These are phyloP conservation scores for Leptobrachium leishanense DNA, from an alignment of 2,113 vertebrate species.

Conservation along the genomic window DNA sequence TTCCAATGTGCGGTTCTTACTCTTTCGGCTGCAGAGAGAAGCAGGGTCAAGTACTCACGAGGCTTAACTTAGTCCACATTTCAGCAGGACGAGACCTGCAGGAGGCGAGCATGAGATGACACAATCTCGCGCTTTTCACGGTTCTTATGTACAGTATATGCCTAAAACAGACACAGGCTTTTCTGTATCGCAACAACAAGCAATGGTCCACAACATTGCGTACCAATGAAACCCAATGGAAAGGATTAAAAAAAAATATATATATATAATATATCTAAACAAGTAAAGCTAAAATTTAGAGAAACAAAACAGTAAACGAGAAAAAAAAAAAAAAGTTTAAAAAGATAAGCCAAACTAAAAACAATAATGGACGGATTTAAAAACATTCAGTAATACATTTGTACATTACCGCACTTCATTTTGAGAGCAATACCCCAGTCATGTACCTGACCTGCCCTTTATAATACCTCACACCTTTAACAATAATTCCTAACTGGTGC, in stretches of 20 bases:
- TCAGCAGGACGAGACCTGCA: slow-evolving; percentile 99
- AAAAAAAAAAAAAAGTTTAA: slow-evolving; percentile 1
- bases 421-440: too few species aligned
- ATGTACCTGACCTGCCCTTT: too few species aligned
- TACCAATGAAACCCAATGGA: slow-evolving; percentile 77
- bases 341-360: too few species aligned
- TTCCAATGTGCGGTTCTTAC: slow-evolving; percentile 77
- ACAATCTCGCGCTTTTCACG: slow-evolving; percentile 97
- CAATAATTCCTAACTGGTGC: too few species aligned
- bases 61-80: slow-evolving; percentile 99
- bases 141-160: slow-evolving; percentile 99
- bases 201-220: slow-evolving; percentile 87
- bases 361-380: too few species aligned
- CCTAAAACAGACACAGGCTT: slow-evolving; percentile 99
- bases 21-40: slow-evolving; percentile 79
- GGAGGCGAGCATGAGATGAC: slow-evolving; percentile 98
- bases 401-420: too few species aligned
- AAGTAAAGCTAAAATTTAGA: slow-evolving; percentile 47
- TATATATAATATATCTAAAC: slow-evolving; percentile 54
- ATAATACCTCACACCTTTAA: too few species aligned
- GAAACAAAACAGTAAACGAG: neutral
- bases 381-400: too few species aligned
- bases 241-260: slow-evolving; percentile 62
- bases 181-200: slow-evolving; percentile 99
- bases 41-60: slow-evolving; percentile 97